Percentiles rank a stretch among this genome's conserved stretches.
These are phyloP conservation scores for Leptopilina myrica DNA, from an alignment of 2,888 invertebrate genomes.

Conservation along the genomic window DNA sequence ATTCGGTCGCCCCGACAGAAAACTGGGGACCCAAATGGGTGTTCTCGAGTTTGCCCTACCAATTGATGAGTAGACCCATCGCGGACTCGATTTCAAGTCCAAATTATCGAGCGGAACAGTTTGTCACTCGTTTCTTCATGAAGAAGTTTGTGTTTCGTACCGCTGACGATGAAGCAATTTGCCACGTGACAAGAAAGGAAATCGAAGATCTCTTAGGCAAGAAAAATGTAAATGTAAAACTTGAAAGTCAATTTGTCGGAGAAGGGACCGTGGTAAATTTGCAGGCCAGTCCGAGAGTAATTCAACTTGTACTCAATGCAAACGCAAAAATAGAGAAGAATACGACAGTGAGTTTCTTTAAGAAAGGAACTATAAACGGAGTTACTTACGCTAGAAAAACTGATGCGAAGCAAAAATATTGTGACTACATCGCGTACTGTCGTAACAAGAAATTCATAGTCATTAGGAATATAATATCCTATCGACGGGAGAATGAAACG, in stretches of 20 bases:
- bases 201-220: background rate
- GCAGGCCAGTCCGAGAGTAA: background rate
- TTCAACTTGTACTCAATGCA: background rate
- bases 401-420: background rate
- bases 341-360: background rate
- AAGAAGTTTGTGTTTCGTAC: background rate
- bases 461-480: background rate
- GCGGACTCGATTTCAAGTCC: background rate
- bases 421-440: background rate
- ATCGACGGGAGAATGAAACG: background rate
- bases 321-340: background rate
- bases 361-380: background rate
- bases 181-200: background rate
- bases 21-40: conserved; percentile 7
- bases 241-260: background rate
- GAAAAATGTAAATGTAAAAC: background rate
- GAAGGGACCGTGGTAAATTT: background rate
- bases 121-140: background rate
- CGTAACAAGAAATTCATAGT: background rate
- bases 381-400: background rate
- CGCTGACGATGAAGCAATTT: background rate
- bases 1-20: background rate
- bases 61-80: background rate
- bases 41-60: background rate
- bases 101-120: background rate